Base-by-base conservation (phyloP, 2,797 vertebrate genomes). In the Clarias laeviceps region DNA sequence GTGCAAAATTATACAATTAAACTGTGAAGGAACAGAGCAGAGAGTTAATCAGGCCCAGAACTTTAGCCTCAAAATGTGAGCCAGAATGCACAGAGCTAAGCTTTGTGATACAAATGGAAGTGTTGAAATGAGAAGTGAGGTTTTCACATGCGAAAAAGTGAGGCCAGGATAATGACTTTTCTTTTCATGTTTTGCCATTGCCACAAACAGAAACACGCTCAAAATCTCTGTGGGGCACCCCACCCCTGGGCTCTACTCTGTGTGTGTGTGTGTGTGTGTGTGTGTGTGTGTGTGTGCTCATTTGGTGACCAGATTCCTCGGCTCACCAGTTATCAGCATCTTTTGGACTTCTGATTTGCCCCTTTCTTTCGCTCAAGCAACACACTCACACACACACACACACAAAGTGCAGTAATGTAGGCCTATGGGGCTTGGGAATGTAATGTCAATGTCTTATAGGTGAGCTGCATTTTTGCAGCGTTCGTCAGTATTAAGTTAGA, bases 121-220 rank as follows among this genome's bases (percentile, higher is more conserved):
- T 91, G 88, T 84, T 90, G 89, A 95, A 95, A 95, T 95, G 92
- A 94, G 94, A 93, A 90, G 88, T 82, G 91, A 90, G 91, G 93
- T 95, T 95, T 96, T 95, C 94, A 95, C 91, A 95, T 95, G 95
- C 94, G 93, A 84, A 95, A 95, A 93, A 93, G 91, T 90, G 91
- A 90, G 86, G 92, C 90, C 91, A 93, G 92, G 92, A 95, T 95
- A 95, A 96, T 95, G 94, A 95, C 94, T 95, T 95, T 93, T 93
- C 93, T 94, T 95, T 94, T 94, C 92, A 95, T 93, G 91, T 91
- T 91, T 90, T 90, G 91, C 93, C 94, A 95, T 95, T 95, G 94
- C 18, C 14, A 40, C 73, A 72, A 65, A 83, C 94, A 65, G 91
- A 91, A 90, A 90, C 91, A 85, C 90, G 91, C 90, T 94, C 91